Conservation (phyloP, 2,113 vertebrate genomes). For the Oncorhynchus keta region DNA sequence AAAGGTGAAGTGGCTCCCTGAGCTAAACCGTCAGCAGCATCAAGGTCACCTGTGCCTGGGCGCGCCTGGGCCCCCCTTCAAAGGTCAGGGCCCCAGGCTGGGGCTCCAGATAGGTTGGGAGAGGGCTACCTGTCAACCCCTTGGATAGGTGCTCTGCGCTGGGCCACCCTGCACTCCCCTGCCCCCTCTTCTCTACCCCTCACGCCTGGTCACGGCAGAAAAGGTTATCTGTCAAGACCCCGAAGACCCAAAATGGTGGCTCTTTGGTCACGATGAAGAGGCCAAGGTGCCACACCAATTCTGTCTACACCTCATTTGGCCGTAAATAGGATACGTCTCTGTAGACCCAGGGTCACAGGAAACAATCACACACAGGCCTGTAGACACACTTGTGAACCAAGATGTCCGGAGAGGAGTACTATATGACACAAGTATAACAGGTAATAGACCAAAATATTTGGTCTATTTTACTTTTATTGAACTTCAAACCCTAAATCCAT, state of each 20-base stretch:
- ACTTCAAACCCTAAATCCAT: too few relatives aligned
- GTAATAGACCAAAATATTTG: too few relatives aligned
- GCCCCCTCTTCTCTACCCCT: conserved; percentile 14
- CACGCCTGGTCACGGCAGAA: conserved; percentile 27
- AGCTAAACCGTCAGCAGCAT: conserved; percentile 39
- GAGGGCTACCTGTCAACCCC: conserved; percentile 34
- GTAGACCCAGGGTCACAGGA: too few relatives aligned
- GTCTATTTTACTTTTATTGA: too few relatives aligned
- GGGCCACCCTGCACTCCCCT: not conserved
- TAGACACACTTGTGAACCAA: too few relatives aligned
- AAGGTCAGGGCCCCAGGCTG: conserved; percentile 52
- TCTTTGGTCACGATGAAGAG: not conserved
- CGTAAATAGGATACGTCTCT: too few relatives aligned
- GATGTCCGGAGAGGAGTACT: too few relatives aligned
- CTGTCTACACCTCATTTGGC: too few relatives aligned
- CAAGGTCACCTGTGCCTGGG: conserved; percentile 30
- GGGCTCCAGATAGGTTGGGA: not conserved
- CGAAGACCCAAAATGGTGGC: not conserved
- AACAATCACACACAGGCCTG: too few relatives aligned
- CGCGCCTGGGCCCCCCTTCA: conserved; percentile 8
- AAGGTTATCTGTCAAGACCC: conserved; percentile 58
- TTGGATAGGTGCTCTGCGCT: not conserved
- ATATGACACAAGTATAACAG: too few relatives aligned
- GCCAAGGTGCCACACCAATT: conserved; percentile 4
- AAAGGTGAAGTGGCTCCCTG: conserved; percentile 67